These are phyloP conservation scores for Columba guinea DNA, from an alignment of 2,797 vertebrate genomes.

Conservation along the genomic window DNA sequence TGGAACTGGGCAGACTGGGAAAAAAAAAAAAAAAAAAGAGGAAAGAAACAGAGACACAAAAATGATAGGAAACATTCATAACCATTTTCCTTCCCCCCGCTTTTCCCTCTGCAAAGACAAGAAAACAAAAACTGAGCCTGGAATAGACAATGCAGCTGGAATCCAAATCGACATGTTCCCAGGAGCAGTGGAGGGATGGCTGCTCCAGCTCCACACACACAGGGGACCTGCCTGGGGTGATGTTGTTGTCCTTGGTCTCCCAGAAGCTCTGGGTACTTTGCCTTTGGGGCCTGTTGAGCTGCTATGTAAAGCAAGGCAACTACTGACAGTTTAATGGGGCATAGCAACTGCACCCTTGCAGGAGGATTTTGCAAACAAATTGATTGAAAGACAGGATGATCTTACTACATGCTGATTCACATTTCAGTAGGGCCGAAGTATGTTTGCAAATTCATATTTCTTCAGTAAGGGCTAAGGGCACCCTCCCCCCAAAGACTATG, in stretches of 20 bases:
- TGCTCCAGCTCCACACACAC: rapidly evolving
- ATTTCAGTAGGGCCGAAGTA: neutral
- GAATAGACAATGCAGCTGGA: neutral
- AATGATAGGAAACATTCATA: neutral
- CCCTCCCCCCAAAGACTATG: neutral
- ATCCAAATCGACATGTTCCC: rapidly evolving
- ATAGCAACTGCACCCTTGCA: neutral
- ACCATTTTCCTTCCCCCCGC: neutral
- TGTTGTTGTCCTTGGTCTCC: neutral
- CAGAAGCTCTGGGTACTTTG: neutral
- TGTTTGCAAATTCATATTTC: neutral
- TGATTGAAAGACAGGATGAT: neutral
- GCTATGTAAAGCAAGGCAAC: neutral
- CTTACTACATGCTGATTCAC: neutral
- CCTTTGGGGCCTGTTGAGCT: neutral
- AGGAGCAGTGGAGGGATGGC: neutral
- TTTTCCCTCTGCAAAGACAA: neutral
- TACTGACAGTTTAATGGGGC: neutral
- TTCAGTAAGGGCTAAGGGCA: neutral
- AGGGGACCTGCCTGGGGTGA: neutral
- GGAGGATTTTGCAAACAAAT: neutral
- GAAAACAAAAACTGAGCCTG: neutral
- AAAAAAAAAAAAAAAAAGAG: neutral
- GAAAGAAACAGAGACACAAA: neutral
- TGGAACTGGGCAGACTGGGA: neutral